These are phyloP conservation scores for Piaya cayana DNA, from an alignment of 2,113 vertebrate genomes.

Conservation along the genomic window DNA sequence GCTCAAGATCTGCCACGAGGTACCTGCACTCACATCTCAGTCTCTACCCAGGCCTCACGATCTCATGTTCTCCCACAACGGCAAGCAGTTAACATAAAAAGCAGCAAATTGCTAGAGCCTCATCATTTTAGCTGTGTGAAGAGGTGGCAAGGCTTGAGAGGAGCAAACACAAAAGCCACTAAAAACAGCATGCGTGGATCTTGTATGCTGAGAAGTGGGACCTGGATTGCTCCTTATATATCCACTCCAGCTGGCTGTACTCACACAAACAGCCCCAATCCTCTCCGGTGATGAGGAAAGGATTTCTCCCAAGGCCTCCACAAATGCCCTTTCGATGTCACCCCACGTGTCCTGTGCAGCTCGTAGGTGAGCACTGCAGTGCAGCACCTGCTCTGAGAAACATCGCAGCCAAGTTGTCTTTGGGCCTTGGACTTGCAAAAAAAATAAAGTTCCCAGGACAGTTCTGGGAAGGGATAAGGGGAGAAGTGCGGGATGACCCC, in stretches of 20 bases:
- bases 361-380: not conserved
- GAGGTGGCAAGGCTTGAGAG: not conserved
- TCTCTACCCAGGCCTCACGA: not conserved
- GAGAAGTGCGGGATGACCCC: not conserved
- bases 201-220: accelerated
- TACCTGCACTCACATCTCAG: not conserved
- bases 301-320: not conserved
- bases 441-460: not conserved
- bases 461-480: not conserved
- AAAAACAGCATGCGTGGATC: accelerated
- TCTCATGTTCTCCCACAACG: not conserved
- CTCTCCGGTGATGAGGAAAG: not conserved
- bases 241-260: not conserved
- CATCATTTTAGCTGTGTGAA: not conserved
- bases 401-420: not conserved
- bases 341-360: not conserved
- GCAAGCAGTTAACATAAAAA: not conserved
- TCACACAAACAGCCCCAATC: not conserved
- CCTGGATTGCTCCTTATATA: not conserved
- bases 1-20: not conserved
- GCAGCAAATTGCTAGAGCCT: not conserved
- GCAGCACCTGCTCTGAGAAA: not conserved
- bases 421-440: not conserved
- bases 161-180: not conserved
- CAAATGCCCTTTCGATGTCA: not conserved